phyloP scores from a whole-genome alignment of 2,797 vertebrate genomes.

The Rhynchonycteris naso region DNA sequence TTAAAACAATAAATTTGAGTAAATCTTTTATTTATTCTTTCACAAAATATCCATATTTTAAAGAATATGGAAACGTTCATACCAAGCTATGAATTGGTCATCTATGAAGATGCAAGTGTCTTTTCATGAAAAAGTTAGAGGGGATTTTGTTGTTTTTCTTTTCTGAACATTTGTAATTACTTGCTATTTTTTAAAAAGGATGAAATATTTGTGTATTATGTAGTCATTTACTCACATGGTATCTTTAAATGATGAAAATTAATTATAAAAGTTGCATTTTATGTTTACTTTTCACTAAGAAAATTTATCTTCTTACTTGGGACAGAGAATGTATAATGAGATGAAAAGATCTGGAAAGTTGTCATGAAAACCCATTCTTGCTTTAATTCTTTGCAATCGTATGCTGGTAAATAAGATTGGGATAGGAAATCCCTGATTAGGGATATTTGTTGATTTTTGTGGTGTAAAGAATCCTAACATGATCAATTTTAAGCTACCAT shows the following conservation, averaged over 20 bases:
- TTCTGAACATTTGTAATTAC: background rate
- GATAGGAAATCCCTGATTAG: background rate
- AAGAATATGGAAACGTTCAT: background rate
- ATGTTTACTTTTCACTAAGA: background rate
- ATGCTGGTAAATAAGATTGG: background rate
- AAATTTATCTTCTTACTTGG: background rate
- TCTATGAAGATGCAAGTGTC: background rate
- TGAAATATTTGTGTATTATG: background rate
- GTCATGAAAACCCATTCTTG: background rate
- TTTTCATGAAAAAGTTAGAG: background rate
- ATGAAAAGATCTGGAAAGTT: background rate
- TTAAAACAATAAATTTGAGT: slow-evolving; percentile 1
- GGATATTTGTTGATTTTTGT: background rate
- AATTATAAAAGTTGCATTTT: background rate
- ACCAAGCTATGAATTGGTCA: background rate
- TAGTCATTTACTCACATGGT: background rate
- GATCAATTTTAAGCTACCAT: background rate
- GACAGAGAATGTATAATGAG: background rate
- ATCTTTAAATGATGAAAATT: background rate
- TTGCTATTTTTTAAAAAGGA: background rate
- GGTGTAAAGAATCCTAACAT: background rate
- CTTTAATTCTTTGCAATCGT: background rate
- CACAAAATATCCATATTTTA: background rate
- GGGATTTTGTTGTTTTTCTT: background rate
- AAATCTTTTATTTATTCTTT: background rate